phyloP scores from a whole-genome alignment of 2,888 invertebrate species.

The Tiphia femorata region DNA sequence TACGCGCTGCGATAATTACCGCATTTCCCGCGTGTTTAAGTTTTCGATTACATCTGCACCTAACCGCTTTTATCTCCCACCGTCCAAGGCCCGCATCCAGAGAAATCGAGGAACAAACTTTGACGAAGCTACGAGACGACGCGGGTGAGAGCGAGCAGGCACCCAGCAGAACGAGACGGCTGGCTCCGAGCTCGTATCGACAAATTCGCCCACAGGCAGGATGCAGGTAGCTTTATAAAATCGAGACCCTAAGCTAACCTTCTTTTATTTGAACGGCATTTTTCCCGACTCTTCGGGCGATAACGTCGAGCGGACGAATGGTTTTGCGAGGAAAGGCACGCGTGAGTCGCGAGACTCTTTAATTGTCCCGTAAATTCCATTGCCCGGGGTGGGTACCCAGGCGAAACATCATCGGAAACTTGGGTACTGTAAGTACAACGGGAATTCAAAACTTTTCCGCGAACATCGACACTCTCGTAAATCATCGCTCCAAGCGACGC shows the following conservation, averaged over 20 bases:
- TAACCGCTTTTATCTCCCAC: conserved; percentile 34
- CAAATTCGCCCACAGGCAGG: conserved; percentile 19
- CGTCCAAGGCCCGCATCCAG: conserved; percentile 27
- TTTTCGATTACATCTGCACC: conserved; percentile 27
- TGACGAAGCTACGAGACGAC: conserved; percentile 29
- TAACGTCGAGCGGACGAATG: no score
- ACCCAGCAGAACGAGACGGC: conserved; percentile 17
- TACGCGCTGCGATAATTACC: conserved; percentile 30
- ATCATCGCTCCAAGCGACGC: background rate
- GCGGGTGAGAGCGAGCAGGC: background rate
- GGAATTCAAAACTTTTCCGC: background rate
- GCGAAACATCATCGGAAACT: no score
- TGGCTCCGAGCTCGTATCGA: conserved; percentile 21
- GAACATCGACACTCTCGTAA: background rate
- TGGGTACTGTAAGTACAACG: no score
- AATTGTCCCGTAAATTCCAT: no score
- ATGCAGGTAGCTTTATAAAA: background rate
- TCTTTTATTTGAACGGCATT: no score
- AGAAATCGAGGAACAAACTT: conserved; percentile 42
- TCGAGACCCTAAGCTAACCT: no score
- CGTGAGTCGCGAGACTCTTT: no score
- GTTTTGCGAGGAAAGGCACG: no score
- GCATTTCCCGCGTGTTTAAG: conserved; percentile 15
- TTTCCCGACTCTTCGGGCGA: no score
- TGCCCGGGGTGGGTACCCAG: no score